These are phyloP conservation scores for Melanotaenia boesemani DNA, from an alignment of 2,797 vertebrate species.

Conservation along the genomic window DNA sequence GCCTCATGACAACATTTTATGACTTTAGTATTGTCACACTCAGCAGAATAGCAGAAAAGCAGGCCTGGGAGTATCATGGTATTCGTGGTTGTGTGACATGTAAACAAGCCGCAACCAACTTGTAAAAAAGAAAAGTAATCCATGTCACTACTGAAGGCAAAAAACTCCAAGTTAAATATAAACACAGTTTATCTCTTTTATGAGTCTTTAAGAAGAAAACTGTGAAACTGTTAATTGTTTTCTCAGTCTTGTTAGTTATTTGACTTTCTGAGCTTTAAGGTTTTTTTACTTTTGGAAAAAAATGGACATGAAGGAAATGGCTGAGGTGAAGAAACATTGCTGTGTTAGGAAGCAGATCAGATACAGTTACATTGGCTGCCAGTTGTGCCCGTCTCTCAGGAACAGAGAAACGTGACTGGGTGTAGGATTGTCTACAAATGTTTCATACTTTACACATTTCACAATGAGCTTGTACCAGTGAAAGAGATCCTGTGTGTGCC, in stretches of 20 bases:
- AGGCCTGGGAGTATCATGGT: background rate
- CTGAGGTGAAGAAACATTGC: constrained; percentile 2
- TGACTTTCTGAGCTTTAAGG: background rate
- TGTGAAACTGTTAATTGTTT: background rate
- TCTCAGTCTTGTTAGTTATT: background rate
- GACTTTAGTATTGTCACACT: background rate
- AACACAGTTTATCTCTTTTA: background rate
- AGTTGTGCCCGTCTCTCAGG: constrained; percentile 43
- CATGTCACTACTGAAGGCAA: background rate
- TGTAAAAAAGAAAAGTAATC: background rate
- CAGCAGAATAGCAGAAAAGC: background rate
- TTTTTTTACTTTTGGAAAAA: background rate
- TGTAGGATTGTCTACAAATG: constrained; percentile 34
- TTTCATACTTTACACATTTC: constrained; percentile 31
- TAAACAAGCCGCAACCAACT: background rate
- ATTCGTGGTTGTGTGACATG: background rate
- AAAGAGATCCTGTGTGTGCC: constrained; percentile 20
- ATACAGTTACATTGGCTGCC: constrained; percentile 8
- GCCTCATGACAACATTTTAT: background rate
- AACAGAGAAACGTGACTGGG: constrained; percentile 24
- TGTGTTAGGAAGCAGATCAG: constrained; percentile 18
- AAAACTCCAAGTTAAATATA: background rate
- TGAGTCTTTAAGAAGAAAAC: background rate
- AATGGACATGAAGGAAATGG: constrained; percentile 12
- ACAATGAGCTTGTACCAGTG: constrained; percentile 34